Evolutionary conservation across 2,888 invertebrate genomes (phyloP), one percentile per base, ranked within the genome.

Genomic region (Autographa pulchrina): DNA sequence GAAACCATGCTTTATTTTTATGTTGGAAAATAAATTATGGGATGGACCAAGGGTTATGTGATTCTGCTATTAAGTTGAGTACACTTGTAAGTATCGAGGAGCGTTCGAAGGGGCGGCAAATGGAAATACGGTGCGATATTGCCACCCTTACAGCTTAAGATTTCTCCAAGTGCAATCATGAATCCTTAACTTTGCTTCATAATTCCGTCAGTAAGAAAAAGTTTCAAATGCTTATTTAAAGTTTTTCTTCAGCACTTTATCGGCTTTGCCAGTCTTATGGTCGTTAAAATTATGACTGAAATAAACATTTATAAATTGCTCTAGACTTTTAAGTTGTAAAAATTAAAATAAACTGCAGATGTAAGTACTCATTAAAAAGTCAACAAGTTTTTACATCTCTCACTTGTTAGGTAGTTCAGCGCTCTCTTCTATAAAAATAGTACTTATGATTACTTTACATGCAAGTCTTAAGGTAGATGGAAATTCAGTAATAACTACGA

Each of bases 1-100:
- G 78, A 83, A 83, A 81, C 74, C 69, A 80, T 77, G 74, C 72
- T 75, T 82, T 75, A 76, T 80, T 82, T 82, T 82, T 84, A 82
- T 78, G 70, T 72, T 68, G 69, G 69, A 76, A 73, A 72, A 84
- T 82, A 82, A 84, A 84, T 82, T 84, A 81, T 78, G 77, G 64
- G 72, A 84, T 77, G 68, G 72, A 69, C 72, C 70, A 72, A 84
- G 63, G 77, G 85, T 77, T 79, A 76, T 82, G 70, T 70, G 72
- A 69, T 61, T 68, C 72, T 78, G 74, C 74, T 72, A 66, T 81
- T 72, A 62, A 67, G 68, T 66, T 68, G 68, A 82, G 79, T 81
- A 62, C 48, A 68, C 72, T 77, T 35, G 43, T 48, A 66, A 62
- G 31, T 67, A 52, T 64, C 63, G 20, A 52, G 59, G 25, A 31